Percentiles rank a stretch among this genome's conserved stretches.
phyloP scores from a whole-genome alignment of 2,113 vertebrate species.

The Sitta europaea region DNA sequence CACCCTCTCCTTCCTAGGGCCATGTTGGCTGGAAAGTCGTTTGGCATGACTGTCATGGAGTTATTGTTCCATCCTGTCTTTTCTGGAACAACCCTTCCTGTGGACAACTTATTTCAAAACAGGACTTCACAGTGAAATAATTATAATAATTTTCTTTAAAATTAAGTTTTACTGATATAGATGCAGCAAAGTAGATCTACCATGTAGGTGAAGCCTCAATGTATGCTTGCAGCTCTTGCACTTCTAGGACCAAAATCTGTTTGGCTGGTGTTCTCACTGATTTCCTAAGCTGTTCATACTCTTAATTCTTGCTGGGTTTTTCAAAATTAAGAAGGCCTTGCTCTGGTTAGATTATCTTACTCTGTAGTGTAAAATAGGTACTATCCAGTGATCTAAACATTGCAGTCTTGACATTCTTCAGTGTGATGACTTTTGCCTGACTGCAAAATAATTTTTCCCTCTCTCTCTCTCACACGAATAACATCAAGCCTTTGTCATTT shows the following conservation, averaged over 20 bases:
- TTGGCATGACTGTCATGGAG: not conserved
- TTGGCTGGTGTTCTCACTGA: not conserved
- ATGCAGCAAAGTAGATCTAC: not conserved
- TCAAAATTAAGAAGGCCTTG: not conserved
- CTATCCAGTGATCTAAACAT: not conserved
- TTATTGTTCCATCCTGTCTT: not conserved
- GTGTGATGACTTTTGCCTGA: not conserved
- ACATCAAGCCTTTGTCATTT: conserved; percentile 10
- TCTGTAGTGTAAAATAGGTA: not conserved
- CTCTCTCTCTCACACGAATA: not conserved
- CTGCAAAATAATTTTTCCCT: not conserved
- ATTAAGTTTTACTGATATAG: not conserved
- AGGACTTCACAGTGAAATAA: not conserved
- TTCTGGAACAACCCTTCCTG: not conserved
- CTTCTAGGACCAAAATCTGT: not conserved
- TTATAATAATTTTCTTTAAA: not conserved
- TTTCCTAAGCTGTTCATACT: not conserved
- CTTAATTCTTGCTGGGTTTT: not conserved
- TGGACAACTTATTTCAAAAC: not conserved
- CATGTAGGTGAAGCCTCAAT: not conserved
- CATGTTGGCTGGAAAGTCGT: not conserved
- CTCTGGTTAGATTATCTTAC: not conserved
- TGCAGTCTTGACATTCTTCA: not conserved
- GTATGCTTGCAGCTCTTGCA: not conserved
- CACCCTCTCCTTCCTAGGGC: not conserved